These are phyloP conservation scores for Furnarius figulus DNA, from an alignment of 2,113 vertebrate genomes.

Conservation along the genomic window DNA sequence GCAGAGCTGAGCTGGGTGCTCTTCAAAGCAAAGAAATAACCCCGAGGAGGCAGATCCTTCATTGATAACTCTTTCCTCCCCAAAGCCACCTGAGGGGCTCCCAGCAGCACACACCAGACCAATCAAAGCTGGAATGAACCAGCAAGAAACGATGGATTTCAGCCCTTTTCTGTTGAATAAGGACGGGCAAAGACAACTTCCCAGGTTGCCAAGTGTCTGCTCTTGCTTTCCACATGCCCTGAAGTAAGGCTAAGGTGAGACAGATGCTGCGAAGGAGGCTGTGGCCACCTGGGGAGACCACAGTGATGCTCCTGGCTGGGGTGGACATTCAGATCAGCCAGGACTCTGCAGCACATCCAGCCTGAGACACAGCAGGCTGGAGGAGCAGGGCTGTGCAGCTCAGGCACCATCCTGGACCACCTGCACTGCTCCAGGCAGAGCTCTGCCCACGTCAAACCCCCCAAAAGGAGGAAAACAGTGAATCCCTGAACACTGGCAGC, in stretches of 20 bases:
- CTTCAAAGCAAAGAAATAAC: background rate
- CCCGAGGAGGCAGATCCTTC: background rate
- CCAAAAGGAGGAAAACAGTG: background rate
- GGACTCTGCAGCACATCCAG: background rate
- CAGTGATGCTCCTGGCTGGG: background rate
- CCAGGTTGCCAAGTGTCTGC: background rate
- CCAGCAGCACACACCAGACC: background rate
- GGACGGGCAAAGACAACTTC: background rate
- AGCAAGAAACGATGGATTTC: background rate
- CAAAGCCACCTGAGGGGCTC: background rate
- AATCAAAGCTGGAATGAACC: background rate
- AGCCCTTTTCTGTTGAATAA: conserved; percentile 11
- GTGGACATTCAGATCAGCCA: background rate
- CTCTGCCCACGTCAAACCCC: background rate
- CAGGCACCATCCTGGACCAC: background rate
- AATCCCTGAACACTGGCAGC: conserved; percentile 13
- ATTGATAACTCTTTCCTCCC: background rate
- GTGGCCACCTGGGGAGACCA: background rate
- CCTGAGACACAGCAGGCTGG: background rate
- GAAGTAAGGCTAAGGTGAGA: background rate
- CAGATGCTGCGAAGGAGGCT: background rate
- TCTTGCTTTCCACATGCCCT: background rate
- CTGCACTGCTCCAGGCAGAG: background rate
- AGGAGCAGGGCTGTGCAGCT: background rate
- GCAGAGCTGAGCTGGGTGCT: background rate